A percentile compares a stretch with the other conserved stretches of the same genome.
These are phyloP conservation scores for Aythya fuligula DNA, from an alignment of 2,797 vertebrate species.

Conservation along the genomic window DNA sequence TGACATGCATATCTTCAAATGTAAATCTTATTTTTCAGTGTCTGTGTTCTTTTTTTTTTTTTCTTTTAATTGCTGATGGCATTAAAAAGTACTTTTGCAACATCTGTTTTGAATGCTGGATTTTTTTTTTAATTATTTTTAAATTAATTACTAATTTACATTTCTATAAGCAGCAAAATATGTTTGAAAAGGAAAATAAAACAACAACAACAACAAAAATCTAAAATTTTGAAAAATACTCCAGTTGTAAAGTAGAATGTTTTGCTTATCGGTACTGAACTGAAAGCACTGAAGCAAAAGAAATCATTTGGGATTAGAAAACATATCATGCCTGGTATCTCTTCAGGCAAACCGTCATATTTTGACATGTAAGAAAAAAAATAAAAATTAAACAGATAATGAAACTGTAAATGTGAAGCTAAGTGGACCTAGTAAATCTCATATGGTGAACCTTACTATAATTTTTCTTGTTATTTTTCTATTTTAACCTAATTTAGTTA, in stretches of 20 bases:
- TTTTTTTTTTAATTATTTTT: too few species aligned
- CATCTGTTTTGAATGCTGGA: not conserved
- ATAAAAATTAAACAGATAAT: too few species aligned
- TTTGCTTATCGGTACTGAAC: not conserved
- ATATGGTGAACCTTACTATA: too few species aligned
- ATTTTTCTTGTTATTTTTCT: not conserved
- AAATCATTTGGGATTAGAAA: not conserved
- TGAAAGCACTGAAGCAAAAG: not conserved
- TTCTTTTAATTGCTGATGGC: not conserved
- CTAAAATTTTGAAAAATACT: not conserved
- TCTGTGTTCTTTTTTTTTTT: not conserved
- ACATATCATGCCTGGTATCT: not conserved
- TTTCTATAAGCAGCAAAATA: not conserved
- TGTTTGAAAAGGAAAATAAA: not conserved
- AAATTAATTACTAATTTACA: too few species aligned
- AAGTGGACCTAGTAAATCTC: not conserved
- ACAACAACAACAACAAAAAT: not conserved
- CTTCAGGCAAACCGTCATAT: not conserved
- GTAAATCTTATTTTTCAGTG: not conserved
- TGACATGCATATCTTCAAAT: not conserved
- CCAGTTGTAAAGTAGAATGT: not conserved
- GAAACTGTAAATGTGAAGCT: not conserved
- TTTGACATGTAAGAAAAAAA: not conserved
- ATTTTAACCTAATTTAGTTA: not conserved
- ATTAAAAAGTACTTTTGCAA: not conserved